Evolutionary conservation across 2,888 invertebrate genomes (phyloP), one percentile per base, ranked within the genome.

Genomic region (Trachelus troglodyta): DNA sequence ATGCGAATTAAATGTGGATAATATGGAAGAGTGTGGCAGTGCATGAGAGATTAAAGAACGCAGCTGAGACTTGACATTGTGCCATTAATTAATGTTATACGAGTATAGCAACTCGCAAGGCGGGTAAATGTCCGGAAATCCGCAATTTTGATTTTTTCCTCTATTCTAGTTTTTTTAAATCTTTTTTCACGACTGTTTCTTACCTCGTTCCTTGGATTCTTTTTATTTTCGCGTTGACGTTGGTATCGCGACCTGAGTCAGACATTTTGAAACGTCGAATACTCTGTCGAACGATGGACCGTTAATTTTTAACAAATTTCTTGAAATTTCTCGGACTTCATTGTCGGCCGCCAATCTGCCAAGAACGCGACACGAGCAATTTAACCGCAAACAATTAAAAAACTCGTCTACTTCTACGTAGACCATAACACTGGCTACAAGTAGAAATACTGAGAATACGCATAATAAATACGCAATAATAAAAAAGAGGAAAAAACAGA

Each of bases 61-160:
- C 71, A 71, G 71, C 12, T 71, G 34, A 71, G 30, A 71, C 23
- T 71, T 71, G 71, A 33, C 33, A 33, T 71, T 71, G 71, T 71
- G 71, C 71, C 71, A 71, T 71, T 34, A 71, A 71, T 71, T 71
- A 34, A 34, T 15, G 3, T 71, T 71, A n/a, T 33, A 34, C 71
- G 71, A 71, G 9, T 71, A 9, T 34, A 9, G 9, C 6, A 23
- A 56, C 56, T 56, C 31, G 71, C 33, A 23, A 34, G 71, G 71
- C 71, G 3, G 71, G 31, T 34, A 31, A 34, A 71, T 34, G 71
- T 71, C 31, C 31, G 71, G 56, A 56, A 23, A 56, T 56, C 56
- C 56, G 56, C 56, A 56, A 56, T 56, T 56, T 56, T 15, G 9
- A 23, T 9, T 23, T 56, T 9, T 9, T 56, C 2, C 1, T 23